phyloP scores from a whole-genome alignment of 2,113 vertebrate species.

The Ameiurus melas region DNA sequence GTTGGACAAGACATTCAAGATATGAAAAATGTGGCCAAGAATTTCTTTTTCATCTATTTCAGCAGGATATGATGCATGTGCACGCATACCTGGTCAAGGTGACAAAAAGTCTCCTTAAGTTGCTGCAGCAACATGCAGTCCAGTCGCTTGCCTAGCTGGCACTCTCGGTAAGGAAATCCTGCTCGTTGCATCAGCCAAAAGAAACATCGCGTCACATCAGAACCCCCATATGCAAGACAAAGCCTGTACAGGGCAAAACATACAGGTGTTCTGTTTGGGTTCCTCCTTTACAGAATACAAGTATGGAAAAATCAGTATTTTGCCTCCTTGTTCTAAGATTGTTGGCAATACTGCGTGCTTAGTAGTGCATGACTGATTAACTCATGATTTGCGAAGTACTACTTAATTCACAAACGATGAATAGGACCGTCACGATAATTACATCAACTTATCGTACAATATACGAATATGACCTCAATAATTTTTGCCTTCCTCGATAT shows the following conservation, averaged over 20 bases:
- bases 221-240: conserved; percentile 91
- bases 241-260: conserved; percentile 71
- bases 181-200: conserved; percentile 97
- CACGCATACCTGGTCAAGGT: conserved; percentile 86
- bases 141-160: conserved; percentile 84
- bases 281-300: not conserved
- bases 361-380: not conserved
- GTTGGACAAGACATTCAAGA: not conserved
- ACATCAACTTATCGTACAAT: no score
- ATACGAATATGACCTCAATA: no score
- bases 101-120: conserved; percentile 93
- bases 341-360: not conserved
- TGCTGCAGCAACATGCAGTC: conserved; percentile 92
- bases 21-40: not conserved
- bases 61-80: not conserved
- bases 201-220: conserved; percentile 92
- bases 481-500: no score
- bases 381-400: not conserved
- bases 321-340: not conserved
- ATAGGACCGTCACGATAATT: no score
- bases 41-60: not conserved
- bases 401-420: not conserved
- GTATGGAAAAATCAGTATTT: not conserved
- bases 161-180: conserved; percentile 94
- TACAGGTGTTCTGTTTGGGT: not conserved